phyloP scores from a whole-genome alignment of 2,888 invertebrate genomes.

The Odiellus spinosus region DNA sequence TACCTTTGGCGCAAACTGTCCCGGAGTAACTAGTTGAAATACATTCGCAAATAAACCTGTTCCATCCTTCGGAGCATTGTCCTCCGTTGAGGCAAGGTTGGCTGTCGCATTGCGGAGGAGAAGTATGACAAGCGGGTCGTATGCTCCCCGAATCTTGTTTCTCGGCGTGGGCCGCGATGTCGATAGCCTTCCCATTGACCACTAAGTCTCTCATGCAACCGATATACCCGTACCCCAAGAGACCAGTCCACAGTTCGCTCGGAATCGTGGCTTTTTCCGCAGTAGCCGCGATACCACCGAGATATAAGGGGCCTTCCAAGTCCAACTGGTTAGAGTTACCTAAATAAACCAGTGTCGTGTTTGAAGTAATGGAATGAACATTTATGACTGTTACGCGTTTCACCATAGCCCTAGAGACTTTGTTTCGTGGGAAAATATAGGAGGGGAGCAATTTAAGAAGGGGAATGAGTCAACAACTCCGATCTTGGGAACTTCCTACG shows the following conservation, averaged over 20 bases:
- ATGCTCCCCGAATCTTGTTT: constrained; percentile 83
- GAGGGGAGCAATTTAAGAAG: too few relatives aligned
- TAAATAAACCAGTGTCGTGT: constrained; percentile 29
- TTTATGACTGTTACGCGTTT: too few relatives aligned
- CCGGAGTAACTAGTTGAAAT: constrained; percentile 73
- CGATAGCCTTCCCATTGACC: constrained; percentile 70
- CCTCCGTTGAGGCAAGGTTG: constrained; percentile 82
- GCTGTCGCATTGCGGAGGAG: constrained; percentile 36
- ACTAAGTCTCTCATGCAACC: constrained; percentile 82
- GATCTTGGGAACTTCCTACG: too few relatives aligned
- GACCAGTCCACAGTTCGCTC: constrained; percentile 75
- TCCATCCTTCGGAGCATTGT: constrained; percentile 83
- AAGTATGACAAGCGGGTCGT: constrained; percentile 66
- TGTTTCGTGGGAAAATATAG: too few relatives aligned
- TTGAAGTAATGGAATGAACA: too few relatives aligned
- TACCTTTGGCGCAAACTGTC: constrained; percentile 74
- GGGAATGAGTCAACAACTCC: too few relatives aligned
- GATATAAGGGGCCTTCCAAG: constrained; percentile 67
- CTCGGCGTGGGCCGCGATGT: constrained; percentile 70
- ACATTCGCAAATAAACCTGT: constrained; percentile 84
- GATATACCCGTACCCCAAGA: constrained; percentile 74
- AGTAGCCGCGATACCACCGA: constrained; percentile 71
- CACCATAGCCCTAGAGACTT: too few relatives aligned
- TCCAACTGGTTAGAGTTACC: constrained; percentile 75
- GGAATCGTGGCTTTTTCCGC: constrained; percentile 58